phyloP scores from a whole-genome alignment of 2,888 invertebrate genomes.

The Fabriciana adippe region DNA sequence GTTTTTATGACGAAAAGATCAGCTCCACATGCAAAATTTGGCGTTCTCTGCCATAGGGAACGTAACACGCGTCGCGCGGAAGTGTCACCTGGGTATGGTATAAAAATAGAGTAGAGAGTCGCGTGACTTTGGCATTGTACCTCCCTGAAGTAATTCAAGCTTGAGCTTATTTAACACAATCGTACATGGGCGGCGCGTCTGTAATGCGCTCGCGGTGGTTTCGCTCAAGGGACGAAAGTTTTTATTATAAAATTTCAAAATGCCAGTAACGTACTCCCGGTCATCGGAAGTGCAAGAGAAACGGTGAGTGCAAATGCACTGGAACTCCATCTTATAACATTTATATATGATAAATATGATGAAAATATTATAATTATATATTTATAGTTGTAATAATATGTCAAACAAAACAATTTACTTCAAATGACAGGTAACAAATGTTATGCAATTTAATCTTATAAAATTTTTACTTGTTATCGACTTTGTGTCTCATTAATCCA shows the following conservation, averaged over 20 bases:
- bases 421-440: neutral
- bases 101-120: conserved; percentile 38
- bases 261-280: conserved; percentile 62
- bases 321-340: neutral
- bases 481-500: conserved; percentile 8
- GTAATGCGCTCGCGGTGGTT: conserved; percentile 29
- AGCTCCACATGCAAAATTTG: conserved; percentile 32
- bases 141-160: conserved; percentile 37
- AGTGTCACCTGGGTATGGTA: conserved; percentile 44
- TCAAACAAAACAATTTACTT: neutral
- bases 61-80: conserved; percentile 39
- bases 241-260: conserved; percentile 35
- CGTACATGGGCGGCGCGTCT: conserved; percentile 31
- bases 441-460: neutral
- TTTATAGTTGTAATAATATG: neutral
- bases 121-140: conserved; percentile 58
- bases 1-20: conserved; percentile 3
- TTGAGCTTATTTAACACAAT: conserved; percentile 34
- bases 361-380: neutral
- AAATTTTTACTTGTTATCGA: too few relatives aligned
- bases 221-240: conserved; percentile 6
- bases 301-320: conserved; percentile 52
- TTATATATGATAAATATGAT: conserved; percentile 1
- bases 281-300: conserved; percentile 54
- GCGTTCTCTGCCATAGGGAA: conserved; percentile 33